A percentile compares a stretch with the other conserved stretches of the same genome.
These are phyloP conservation scores for Onychomys arenicola DNA, from an alignment of 2,797 vertebrate species.

Conservation along the genomic window DNA sequence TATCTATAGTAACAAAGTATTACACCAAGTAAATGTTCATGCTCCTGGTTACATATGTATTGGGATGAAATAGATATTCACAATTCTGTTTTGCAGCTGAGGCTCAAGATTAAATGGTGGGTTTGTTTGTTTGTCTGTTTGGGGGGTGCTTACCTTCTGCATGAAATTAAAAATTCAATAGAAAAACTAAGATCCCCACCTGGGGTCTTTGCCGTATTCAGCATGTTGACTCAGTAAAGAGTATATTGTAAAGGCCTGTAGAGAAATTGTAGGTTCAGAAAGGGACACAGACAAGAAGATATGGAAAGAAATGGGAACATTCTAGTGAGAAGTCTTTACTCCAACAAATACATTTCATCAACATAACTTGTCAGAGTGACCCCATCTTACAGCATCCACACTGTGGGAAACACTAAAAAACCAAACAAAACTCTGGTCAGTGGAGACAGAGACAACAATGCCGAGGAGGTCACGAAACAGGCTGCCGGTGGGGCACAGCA, in stretches of 20 bases:
- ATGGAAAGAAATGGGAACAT: neutral
- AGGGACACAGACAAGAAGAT: neutral
- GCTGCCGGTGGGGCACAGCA: slow-evolving; percentile 28
- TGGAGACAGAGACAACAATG: slow-evolving; percentile 61
- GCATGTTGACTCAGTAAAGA: neutral
- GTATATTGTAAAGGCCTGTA: neutral
- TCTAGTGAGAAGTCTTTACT: neutral
- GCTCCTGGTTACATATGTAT: slow-evolving; percentile 33
- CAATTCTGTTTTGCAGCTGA: slow-evolving; percentile 30
- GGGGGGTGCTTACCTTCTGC: neutral
- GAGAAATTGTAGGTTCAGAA: neutral
- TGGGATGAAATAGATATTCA: neutral
- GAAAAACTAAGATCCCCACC: neutral
- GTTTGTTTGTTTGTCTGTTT: neutral
- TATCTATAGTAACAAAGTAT: neutral
- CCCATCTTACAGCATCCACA: neutral
- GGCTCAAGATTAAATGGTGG: neutral
- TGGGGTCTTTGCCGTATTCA: neutral
- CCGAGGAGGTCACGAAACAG: slow-evolving; percentile 56
- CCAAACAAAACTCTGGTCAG: slow-evolving; percentile 54
- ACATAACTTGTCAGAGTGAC: neutral
- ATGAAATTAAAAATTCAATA: slow-evolving; percentile 34
- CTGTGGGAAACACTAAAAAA: slow-evolving; percentile 65
- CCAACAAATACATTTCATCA: slow-evolving; percentile 24
- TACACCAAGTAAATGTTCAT: neutral